A percentile compares a stretch with the other conserved stretches of the same genome.
Evolutionary conservation across 2,888 invertebrate species (phyloP).

Genomic region (Candidula unifasciata): DNA sequence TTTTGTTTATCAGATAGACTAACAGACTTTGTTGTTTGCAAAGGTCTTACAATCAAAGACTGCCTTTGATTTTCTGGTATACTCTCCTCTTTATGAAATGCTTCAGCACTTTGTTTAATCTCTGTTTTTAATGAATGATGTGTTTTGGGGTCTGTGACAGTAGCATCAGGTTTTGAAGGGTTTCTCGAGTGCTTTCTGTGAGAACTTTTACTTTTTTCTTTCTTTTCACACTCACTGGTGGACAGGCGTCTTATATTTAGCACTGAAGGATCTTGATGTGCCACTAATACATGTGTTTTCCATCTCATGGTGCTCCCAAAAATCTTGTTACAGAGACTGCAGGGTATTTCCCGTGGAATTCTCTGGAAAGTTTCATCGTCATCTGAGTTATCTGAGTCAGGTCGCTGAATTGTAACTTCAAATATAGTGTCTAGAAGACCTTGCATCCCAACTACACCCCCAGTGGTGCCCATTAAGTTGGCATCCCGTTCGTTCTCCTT

Average conservation of each 20-base stretch:
- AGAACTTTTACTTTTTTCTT: background rate
- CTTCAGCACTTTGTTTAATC: background rate
- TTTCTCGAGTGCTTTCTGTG: constrained; percentile 13
- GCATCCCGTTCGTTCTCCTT: constrained; percentile 30
- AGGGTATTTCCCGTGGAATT: constrained; percentile 45
- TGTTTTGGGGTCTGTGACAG: constrained; percentile 4
- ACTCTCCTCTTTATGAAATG: constrained; percentile 18
- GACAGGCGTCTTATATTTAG: constrained; percentile 45
- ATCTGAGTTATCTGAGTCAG: constrained; percentile 44
- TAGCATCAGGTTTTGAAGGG: constrained; percentile 26
- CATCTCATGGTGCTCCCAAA: constrained; percentile 52
- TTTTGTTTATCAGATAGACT: background rate
- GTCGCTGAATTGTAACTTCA: constrained; percentile 43
- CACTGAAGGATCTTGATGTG: constrained; percentile 53
- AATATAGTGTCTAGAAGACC: constrained; percentile 52
- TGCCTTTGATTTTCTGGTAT: background rate
- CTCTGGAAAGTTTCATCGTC: constrained; percentile 49
- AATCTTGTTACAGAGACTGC: constrained; percentile 48
- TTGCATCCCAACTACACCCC: constrained; percentile 46
- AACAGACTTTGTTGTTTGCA: background rate
- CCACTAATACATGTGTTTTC: constrained; percentile 54
- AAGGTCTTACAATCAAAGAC: background rate
- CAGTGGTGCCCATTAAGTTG: background rate
- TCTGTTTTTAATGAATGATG: constrained; percentile 6
- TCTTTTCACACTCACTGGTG: constrained; percentile 24